Evolutionary conservation across 2,888 invertebrate species (phyloP).

Genomic region (Coenonympha glycerion): DNA sequence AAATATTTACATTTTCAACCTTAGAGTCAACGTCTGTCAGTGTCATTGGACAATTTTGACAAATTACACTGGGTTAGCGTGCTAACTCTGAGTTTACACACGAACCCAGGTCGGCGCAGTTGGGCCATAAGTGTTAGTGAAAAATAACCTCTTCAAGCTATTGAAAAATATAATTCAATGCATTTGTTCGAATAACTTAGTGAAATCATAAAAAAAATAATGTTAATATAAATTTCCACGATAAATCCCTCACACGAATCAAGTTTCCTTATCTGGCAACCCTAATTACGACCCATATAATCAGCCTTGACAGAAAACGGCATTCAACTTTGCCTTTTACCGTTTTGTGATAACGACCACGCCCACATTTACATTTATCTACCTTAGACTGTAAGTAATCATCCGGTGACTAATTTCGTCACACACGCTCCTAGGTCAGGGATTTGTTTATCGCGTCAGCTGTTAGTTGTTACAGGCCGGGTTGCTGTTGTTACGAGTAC

Average conservation of each 20-base stretch:
- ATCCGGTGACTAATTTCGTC: constrained; percentile 42
- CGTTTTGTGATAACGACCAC: constrained; percentile 31
- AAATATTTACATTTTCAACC: no score
- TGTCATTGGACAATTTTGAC: no score
- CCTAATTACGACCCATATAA: constrained; percentile 5
- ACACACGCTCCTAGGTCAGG: constrained; percentile 46
- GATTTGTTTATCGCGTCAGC: constrained; percentile 52
- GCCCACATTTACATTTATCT: constrained; percentile 38
- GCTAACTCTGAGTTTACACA: no score
- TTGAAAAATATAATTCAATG: no score
- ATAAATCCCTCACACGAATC: background rate
- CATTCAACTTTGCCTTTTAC: constrained; percentile 23
- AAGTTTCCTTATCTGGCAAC: background rate
- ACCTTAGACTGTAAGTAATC: constrained; percentile 38
- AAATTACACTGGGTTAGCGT: no score
- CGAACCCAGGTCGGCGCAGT: no score
- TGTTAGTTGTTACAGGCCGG: constrained; percentile 37
- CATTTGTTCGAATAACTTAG: background rate
- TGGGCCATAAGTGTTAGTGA: no score
- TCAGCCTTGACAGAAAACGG: constrained; percentile 18
- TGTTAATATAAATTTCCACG: background rate
- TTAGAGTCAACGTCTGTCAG: no score
- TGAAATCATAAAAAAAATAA: background rate
- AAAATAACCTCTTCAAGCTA: no score
- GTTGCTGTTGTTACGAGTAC: background rate